These are phyloP conservation scores for Danionella dracula DNA, from an alignment of 2,797 vertebrate species.

Conservation along the genomic window DNA sequence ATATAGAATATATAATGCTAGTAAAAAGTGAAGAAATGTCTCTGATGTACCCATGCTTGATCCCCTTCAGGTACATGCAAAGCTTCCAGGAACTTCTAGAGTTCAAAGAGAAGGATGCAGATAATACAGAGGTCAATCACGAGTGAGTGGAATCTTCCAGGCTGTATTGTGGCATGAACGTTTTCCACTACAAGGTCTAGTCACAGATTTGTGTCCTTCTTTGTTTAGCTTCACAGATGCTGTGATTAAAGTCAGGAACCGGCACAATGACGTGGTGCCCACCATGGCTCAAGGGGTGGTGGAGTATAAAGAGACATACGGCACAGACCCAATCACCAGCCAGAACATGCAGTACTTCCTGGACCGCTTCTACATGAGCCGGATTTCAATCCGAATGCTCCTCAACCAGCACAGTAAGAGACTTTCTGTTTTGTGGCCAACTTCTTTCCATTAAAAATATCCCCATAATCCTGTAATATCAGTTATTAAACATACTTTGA, in stretches of 20 bases:
- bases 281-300: slow-evolving; percentile 97
- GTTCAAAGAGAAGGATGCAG: slow-evolving; percentile 85
- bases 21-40: no score
- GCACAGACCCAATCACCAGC: slow-evolving; percentile 89
- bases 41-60: no score
- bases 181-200: no score
- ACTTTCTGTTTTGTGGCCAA: not conserved
- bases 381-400: slow-evolving; percentile 97
- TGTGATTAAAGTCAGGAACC: slow-evolving; percentile 89
- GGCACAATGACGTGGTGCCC: slow-evolving; percentile 96
- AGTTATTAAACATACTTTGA: no score
- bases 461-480: no score
- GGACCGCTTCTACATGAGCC: slow-evolving; percentile 98
- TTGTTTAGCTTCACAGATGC: slow-evolving; percentile 87
- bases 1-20: no score
- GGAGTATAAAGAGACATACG: slow-evolving; percentile 92
- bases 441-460: no score
- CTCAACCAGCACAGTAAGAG: slow-evolving; percentile 98
- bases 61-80: slow-evolving; percentile 82
- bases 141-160: slow-evolving; percentile 66
- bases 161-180: no score
- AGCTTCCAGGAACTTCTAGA: slow-evolving; percentile 92
- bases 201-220: not conserved
- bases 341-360: slow-evolving; percentile 98
- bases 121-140: slow-evolving; percentile 75